Conservation (phyloP, 1,140 invertebrate genomes). For the Calephelis nemesis region DNA sequence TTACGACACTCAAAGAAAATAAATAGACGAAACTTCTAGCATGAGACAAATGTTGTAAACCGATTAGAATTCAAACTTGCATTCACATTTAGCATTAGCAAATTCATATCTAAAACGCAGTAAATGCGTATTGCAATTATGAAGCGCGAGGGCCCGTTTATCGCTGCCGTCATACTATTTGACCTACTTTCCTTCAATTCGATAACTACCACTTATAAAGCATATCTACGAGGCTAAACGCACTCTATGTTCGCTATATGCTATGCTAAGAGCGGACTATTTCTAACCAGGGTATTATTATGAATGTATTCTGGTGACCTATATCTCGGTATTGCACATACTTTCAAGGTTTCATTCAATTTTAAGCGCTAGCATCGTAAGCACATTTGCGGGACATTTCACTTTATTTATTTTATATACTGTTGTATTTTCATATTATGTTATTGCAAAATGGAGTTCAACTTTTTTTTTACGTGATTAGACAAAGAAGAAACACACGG, state of each 20-base stretch:
- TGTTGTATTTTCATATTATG: not conserved
- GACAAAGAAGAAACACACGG: no score
- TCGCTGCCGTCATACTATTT: constrained; percentile 71
- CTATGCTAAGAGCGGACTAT: constrained; percentile 12
- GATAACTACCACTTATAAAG: constrained; percentile 64
- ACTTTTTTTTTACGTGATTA: no score
- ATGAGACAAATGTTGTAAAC: not conserved
- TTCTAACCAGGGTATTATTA: constrained; percentile 17
- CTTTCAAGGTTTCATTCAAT: constrained; percentile 12
- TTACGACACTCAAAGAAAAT: no score
- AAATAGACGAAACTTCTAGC: no score
- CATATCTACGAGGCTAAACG: constrained; percentile 37
- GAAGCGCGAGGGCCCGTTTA: constrained; percentile 68
- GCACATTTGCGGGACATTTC: constrained; percentile 1
- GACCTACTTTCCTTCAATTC: constrained; percentile 69
- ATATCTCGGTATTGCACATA: constrained; percentile 1
- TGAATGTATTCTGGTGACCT: constrained; percentile 15
- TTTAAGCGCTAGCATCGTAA: constrained; percentile 11
- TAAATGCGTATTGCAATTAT: constrained; percentile 56
- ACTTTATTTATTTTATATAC: no score
- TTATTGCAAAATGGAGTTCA: no score
- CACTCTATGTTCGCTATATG: not conserved
- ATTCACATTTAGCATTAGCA: not conserved
- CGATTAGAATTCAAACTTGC: not conserved
- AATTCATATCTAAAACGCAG: constrained; percentile 17